Evolutionary conservation across 2,797 vertebrate genomes (phyloP).

Genomic region (Taenioides sp.): DNA sequence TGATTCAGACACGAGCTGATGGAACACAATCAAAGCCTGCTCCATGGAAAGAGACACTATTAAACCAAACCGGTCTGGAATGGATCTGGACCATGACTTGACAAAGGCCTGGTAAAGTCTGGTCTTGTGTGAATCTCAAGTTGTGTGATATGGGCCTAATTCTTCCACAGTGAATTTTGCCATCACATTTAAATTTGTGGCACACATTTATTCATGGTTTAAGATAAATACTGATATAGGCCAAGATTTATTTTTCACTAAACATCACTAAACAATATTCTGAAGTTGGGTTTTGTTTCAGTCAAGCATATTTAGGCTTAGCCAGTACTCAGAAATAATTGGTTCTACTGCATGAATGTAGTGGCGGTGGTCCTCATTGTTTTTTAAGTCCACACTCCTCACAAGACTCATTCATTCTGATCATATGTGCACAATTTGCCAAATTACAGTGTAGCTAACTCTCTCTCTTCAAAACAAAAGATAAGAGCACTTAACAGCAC

Average conservation of each 20-base stretch:
- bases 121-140: neutral
- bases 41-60: slow-evolving; percentile 59
- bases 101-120: slow-evolving; percentile 52
- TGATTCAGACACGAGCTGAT: slow-evolving; percentile 73
- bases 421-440: too few species aligned
- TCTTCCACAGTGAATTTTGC: neutral
- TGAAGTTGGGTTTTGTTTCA: neutral
- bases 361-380: neutral
- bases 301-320: neutral
- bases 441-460: too few species aligned
- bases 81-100: slow-evolving; percentile 48
- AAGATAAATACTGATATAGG: neutral
- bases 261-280: too few species aligned
- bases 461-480: too few species aligned
- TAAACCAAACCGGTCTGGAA: slow-evolving; percentile 62
- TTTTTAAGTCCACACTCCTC: neutral
- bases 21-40: slow-evolving; percentile 68
- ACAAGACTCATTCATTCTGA: too few species aligned
- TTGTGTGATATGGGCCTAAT: neutral
- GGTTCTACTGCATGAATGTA: too few species aligned
- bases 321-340: too few species aligned
- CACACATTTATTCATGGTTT: neutral
- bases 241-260: neutral
- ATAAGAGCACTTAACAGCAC: too few species aligned
- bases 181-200: neutral